Evolutionary conservation across 1,140 invertebrate species (phyloP).

Genomic region (Neotoxoptera formosana): DNA sequence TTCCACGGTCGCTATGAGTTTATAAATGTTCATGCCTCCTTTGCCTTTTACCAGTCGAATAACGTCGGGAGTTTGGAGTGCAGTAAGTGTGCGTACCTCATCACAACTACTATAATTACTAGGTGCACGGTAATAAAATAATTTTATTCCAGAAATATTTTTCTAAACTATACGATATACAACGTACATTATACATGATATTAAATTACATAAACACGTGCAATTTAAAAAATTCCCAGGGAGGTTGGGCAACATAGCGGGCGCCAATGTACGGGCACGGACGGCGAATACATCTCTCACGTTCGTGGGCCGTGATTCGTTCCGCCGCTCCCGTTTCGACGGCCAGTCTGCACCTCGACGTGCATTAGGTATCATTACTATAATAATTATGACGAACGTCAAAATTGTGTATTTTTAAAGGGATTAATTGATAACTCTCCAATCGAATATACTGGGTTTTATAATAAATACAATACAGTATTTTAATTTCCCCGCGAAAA

Average conservation of each 20-base stretch:
- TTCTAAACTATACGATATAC: not conserved
- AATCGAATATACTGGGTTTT: not conserved
- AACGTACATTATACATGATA: not conserved
- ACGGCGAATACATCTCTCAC: not conserved
- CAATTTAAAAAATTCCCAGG: not conserved
- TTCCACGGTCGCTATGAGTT: too few relatives aligned
- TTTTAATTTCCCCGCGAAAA: not conserved
- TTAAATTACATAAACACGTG: not conserved
- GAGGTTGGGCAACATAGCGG: not conserved
- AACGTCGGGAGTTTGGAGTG: not conserved
- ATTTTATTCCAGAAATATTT: not conserved
- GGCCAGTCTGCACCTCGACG: not conserved
- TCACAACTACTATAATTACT: not conserved
- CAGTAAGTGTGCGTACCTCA: not conserved
- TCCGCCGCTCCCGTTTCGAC: not conserved
- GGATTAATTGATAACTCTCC: not conserved
- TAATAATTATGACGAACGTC: too few relatives aligned
- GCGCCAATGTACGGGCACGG: not conserved
- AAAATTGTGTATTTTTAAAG: not conserved
- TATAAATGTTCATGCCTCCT: not conserved
- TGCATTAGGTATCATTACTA: not conserved
- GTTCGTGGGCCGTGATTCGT: not conserved
- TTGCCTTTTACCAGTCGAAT: not conserved
- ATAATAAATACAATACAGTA: not conserved
- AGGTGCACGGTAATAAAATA: too few relatives aligned